Conservation (phyloP, 2,888 invertebrate genomes). For the Standfussiana lucernea region DNA sequence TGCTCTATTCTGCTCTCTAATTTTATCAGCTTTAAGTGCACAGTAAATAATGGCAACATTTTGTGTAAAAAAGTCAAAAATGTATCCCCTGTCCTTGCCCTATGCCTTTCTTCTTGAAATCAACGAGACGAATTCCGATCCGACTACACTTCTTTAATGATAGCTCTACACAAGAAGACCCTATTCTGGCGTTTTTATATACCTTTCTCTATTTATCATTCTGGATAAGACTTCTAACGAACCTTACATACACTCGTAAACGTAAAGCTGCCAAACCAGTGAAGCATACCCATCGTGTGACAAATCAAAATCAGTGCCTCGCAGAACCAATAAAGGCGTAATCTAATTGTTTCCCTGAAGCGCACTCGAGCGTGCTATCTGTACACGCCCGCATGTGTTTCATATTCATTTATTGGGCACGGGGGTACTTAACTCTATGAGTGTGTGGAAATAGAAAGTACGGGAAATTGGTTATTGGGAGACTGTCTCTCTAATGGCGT, state of each 20-base stretch:
- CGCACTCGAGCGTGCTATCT: slow-evolving; percentile 49
- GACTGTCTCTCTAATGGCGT: neutral
- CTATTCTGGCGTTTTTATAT: neutral
- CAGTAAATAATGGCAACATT: too few species aligned
- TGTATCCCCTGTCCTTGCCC: neutral
- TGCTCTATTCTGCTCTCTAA: neutral
- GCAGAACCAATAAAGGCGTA: slow-evolving; percentile 33
- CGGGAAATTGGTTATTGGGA: slow-evolving; percentile 27
- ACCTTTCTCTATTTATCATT: neutral
- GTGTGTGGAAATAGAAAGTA: slow-evolving; percentile 29
- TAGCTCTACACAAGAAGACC: neutral
- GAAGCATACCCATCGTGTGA: slow-evolving; percentile 11
- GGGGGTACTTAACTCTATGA: slow-evolving; percentile 10
- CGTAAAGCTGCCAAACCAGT: slow-evolving; percentile 18
- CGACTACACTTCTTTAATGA: neutral
- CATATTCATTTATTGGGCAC: slow-evolving; percentile 34
- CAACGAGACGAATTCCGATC: neutral
- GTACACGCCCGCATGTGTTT: slow-evolving; percentile 44
- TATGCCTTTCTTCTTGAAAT: neutral
- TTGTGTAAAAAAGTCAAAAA: too few species aligned
- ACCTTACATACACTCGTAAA: neutral
- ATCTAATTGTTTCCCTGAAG: slow-evolving; percentile 42
- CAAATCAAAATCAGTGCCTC: slow-evolving; percentile 59
- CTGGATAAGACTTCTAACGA: neutral
- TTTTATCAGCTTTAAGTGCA: too few species aligned